These are phyloP conservation scores for Phenganax stokvisi DNA, from an alignment of 92 coral and sea anemone species.

Conservation along the genomic window DNA sequence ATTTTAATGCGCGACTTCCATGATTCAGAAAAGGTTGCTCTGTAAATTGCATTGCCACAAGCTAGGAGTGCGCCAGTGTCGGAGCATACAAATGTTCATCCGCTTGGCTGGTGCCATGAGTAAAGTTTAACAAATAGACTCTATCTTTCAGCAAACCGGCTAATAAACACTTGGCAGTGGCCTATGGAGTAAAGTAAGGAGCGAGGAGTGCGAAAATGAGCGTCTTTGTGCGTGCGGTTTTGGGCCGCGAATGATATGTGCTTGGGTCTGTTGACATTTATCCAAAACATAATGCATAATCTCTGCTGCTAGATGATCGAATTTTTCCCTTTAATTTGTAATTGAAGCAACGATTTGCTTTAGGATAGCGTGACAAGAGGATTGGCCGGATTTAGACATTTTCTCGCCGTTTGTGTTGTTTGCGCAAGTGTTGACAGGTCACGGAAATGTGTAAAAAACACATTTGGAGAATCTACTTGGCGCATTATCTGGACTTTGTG, in stretches of 20 bases:
- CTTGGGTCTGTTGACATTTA: too few species aligned
- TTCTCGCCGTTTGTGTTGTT: not conserved
- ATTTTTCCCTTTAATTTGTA: too few species aligned
- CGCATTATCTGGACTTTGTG: conserved; percentile 3
- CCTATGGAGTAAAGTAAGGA: not conserved
- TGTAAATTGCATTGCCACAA: too few species aligned
- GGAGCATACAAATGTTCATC: not conserved
- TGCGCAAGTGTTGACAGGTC: conserved; percentile 12
- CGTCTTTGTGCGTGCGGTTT: too few species aligned
- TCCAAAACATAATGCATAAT: too few species aligned
- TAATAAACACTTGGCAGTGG: not conserved
- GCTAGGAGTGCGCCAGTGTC: not conserved
- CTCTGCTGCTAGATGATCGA: too few species aligned
- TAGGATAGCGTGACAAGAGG: not conserved
- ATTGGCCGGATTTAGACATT: not conserved
- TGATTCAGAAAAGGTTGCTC: too few species aligned
- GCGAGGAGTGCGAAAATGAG: not conserved
- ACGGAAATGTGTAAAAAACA: conserved; percentile 4
- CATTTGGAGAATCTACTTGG: not conserved
- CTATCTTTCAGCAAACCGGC: conserved; percentile 1
- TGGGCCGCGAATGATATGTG: too few species aligned
- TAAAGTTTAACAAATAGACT: not conserved
- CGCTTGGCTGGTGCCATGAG: not conserved
- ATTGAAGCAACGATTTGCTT: too few species aligned
- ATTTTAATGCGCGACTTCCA: too few species aligned